Evolutionary conservation across 2,888 invertebrate genomes (phyloP), one percentile per base, ranked within the genome.

Genomic region (Caenorhabditis virilis): DNA sequence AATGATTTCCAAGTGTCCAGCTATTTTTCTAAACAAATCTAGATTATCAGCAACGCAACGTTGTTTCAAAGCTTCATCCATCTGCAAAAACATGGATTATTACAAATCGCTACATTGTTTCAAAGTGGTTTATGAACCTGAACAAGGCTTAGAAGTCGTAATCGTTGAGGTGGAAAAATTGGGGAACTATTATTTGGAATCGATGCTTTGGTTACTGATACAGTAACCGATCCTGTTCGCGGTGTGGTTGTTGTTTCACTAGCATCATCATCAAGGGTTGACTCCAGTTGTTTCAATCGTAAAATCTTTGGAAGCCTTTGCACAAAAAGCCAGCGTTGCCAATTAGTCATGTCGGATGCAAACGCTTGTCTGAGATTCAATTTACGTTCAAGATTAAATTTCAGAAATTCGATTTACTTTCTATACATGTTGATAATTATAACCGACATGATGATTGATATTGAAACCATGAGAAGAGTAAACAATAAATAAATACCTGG

Each of bases 381-480:
- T 20, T 38, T 20, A 27, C 18, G 5, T 50, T 35, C 16, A 3
- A 23, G n/a, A 2, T 26, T 16, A n/a, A 22, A 11, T 20, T 16
- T 18, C 30, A 20, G n/a, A 9, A 1, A 11, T 38, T 35, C 26
- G 13, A 33, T 93, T 51, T 92, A 95, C 57, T 95, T 90, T 86
- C 95, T 93, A 87, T 95, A 93, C 67, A 95, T 93, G 85, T 95
- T 95, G 70, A 95, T 88, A 38, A 93, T 93, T 77, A 94, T 91
- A 74, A 95, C 94, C 36, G 94, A 94, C 79, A 94, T 91, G 85
- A 94, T 93, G 87, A 95, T 94, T 15, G 85, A 85, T 86, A 93
- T 91, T 51, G 94, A 93, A 69, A 95, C 94, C 82, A 95, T 89
- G 82, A 95, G 92, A 92, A 95, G 93, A 75, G 95, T 95, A 85